phyloP scores from a whole-genome alignment of 2,888 invertebrate genomes.

The Nephrotoma guestfalica region DNA sequence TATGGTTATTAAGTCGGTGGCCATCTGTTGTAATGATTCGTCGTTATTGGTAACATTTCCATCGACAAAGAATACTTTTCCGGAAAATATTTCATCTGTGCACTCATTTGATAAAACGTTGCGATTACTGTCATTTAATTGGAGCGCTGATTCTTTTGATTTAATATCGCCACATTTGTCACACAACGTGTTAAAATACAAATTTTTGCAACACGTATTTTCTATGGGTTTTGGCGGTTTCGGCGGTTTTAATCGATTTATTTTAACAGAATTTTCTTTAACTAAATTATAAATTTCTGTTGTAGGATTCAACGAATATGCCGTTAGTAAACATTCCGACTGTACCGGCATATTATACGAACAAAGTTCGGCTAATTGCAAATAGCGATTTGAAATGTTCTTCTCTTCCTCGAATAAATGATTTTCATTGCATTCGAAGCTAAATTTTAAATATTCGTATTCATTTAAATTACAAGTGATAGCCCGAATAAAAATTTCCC shows the following conservation, averaged over 20 bases:
- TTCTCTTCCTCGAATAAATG: conserved; percentile 35
- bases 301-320: conserved; percentile 47
- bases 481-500: conserved; percentile 42
- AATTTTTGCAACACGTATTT: background rate
- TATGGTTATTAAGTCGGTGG: conserved; percentile 43
- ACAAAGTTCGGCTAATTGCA: conserved; percentile 39
- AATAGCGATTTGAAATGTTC: conserved; percentile 36
- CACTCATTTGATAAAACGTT: background rate
- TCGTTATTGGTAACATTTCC: conserved; percentile 19
- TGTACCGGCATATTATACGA: conserved; percentile 38
- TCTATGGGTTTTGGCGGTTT: background rate
- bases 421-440: conserved; percentile 24
- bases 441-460: conserved; percentile 39
- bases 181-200: background rate
- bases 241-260: conserved; percentile 21
- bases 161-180: background rate
- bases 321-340: conserved; percentile 45
- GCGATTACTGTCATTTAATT: background rate
- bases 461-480: conserved; percentile 47
- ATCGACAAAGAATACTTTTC: background rate
- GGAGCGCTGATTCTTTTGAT: background rate
- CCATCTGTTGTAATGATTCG: conserved; percentile 37
- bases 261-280: conserved; percentile 34
- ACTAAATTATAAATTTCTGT: conserved; percentile 36
- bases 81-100: background rate